These are phyloP conservation scores for Drosophila algonquin DNA, from an alignment of 2,888 invertebrate species.

Conservation along the genomic window DNA sequence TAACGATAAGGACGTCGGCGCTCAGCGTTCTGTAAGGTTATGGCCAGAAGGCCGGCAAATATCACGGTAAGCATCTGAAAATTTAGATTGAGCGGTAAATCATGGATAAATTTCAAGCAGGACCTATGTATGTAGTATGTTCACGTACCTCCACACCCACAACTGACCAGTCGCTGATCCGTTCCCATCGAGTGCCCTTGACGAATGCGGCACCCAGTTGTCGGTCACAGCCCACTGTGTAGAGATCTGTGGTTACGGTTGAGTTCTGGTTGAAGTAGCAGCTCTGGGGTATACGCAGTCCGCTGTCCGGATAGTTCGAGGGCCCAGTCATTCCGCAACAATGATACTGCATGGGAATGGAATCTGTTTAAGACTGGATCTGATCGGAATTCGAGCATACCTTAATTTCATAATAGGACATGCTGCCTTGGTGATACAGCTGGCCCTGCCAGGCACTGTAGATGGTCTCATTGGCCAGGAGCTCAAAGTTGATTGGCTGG, in stretches of 20 bases:
- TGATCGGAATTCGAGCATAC: slow-evolving; percentile 40
- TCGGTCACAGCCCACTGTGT: slow-evolving; percentile 59
- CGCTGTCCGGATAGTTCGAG: slow-evolving; percentile 61
- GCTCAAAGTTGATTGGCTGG: slow-evolving; percentile 68
- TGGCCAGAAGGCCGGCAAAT: slow-evolving; percentile 72
- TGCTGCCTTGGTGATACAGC: slow-evolving; percentile 50
- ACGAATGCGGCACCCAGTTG: slow-evolving; percentile 56
- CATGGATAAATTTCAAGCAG: neutral
- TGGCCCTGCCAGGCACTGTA: slow-evolving; percentile 69
- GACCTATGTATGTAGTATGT: neutral
- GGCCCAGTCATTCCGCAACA: slow-evolving; percentile 77
- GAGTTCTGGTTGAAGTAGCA: slow-evolving; percentile 72
- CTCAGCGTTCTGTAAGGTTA: slow-evolving; percentile 71
- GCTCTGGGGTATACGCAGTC: slow-evolving; percentile 63
- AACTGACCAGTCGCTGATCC: slow-evolving; percentile 75
- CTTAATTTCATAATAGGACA: slow-evolving; percentile 76
- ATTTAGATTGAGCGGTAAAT: neutral
- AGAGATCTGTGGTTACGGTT: slow-evolving; percentile 60
- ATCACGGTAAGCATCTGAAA: slow-evolving; percentile 66
- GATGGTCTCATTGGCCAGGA: slow-evolving; percentile 73
- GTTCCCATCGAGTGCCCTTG: slow-evolving; percentile 68
- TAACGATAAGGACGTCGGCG: slow-evolving; percentile 70
- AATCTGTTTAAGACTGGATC: neutral
- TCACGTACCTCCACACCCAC: slow-evolving; percentile 74
- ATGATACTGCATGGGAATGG: slow-evolving; percentile 54